phyloP scores from a whole-genome alignment of 2,113 vertebrate genomes.

The Acinonyx jubatus region DNA sequence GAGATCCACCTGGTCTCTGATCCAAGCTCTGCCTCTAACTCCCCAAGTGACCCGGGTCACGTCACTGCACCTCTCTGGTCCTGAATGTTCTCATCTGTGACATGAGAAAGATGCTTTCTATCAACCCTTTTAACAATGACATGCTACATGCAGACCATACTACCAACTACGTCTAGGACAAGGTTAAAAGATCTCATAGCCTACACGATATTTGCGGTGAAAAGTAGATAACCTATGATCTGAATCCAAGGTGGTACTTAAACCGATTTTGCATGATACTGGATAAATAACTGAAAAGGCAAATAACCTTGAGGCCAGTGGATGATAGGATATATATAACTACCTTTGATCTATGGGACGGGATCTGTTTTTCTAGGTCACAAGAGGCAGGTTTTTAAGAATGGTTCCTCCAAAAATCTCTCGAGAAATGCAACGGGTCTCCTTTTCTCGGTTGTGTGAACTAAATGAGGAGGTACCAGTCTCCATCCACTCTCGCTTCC shows the following conservation, averaged over 20 bases:
- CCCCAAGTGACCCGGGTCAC: neutral
- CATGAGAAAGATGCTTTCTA: neutral
- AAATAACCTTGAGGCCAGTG: neutral
- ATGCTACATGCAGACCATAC: neutral
- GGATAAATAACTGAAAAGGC: neutral
- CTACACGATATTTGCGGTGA: neutral
- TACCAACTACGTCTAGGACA: neutral
- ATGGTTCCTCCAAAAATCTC: neutral
- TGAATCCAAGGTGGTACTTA: neutral
- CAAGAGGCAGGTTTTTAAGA: neutral
- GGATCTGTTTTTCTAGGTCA: neutral
- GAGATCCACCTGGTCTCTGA: neutral
- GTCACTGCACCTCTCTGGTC: neutral
- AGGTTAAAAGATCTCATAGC: neutral
- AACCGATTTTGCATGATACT: slow-evolving; percentile 1
- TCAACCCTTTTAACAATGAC: neutral
- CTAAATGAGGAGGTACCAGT: neutral
- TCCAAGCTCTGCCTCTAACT: neutral
- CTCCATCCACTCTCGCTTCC: neutral
- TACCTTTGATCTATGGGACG: neutral
- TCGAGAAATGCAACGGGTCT: neutral
- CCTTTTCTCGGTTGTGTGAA: neutral
- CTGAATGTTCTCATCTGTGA: neutral
- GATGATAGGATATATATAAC: neutral
- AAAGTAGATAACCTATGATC: neutral